A percentile compares a stretch with the other conserved stretches of the same genome.
phyloP scores from a whole-genome alignment of 1,140 invertebrate species.

The Nasonia longicornis region DNA sequence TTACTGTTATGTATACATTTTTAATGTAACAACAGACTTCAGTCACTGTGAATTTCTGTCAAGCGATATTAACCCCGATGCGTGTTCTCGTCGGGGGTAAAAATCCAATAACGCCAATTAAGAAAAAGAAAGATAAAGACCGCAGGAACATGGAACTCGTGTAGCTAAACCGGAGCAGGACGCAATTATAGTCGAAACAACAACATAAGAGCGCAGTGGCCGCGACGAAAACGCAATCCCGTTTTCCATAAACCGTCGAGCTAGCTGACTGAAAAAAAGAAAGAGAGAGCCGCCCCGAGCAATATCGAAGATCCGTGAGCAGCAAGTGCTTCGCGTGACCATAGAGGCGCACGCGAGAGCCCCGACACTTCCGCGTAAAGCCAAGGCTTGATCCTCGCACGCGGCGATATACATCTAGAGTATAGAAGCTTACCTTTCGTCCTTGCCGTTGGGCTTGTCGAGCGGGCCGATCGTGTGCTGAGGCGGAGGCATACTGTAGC shows the following conservation, averaged over 20 bases:
- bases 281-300: background rate
- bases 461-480: slow-evolving; percentile 78
- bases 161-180: background rate
- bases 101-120: background rate
- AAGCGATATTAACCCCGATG: background rate
- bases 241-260: background rate
- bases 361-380: slow-evolving; percentile 33
- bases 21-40: background rate
- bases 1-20: background rate
- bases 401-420: slow-evolving; percentile 13
- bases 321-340: background rate
- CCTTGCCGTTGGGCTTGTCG: slow-evolving; percentile 78
- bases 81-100: background rate
- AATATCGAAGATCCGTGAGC: background rate
- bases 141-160: background rate
- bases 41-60: background rate
- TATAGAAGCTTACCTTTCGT: slow-evolving; percentile 79
- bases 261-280: background rate
- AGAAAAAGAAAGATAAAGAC: slow-evolving; percentile 9
- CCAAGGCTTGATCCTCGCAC: slow-evolving; percentile 23
- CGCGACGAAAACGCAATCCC: background rate
- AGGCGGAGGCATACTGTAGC: slow-evolving; percentile 87
- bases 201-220: background rate
- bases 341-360: background rate
- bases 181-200: background rate